These are phyloP conservation scores for Phragmatobia fuliginosa DNA, from an alignment of 2,888 invertebrate species.

Conservation along the genomic window DNA sequence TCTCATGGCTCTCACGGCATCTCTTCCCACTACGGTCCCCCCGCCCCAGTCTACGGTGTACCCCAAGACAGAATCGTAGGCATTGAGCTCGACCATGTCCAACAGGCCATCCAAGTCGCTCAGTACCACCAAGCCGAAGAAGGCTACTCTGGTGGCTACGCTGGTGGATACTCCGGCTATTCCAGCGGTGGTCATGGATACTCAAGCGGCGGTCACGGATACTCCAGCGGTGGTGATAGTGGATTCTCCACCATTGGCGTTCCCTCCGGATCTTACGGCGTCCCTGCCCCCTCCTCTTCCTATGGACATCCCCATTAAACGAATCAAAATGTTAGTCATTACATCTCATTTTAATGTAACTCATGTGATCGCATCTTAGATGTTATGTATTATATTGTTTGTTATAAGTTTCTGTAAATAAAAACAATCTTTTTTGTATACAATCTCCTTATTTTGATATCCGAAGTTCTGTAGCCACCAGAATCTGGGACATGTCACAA, in stretches of 20 bases:
- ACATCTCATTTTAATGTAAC: constrained; percentile 78
- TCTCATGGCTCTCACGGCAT: constrained; percentile 83
- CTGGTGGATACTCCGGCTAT: constrained; percentile 68
- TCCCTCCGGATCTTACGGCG: constrained; percentile 82
- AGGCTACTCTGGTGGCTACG: constrained; percentile 74
- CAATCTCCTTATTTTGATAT: constrained; percentile 41
- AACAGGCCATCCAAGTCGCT: constrained; percentile 95
- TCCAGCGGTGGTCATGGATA: constrained; percentile 53
- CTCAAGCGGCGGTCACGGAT: constrained; percentile 52
- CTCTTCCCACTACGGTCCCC: constrained; percentile 90
- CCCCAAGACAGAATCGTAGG: constrained; percentile 91
- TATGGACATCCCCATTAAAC: constrained; percentile 83
- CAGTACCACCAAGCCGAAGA: constrained; percentile 92
- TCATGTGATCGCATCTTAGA: constrained; percentile 83
- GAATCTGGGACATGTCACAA: constrained; percentile 42
- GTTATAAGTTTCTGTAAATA: constrained; percentile 87
- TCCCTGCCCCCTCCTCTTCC: constrained; percentile 77
- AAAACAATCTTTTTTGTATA: constrained; percentile 73
- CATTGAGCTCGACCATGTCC: constrained; percentile 93
- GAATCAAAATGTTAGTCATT: constrained; percentile 72
- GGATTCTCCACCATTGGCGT: constrained; percentile 80
- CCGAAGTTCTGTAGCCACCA: constrained; percentile 47
- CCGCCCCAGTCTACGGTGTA: constrained; percentile 90
- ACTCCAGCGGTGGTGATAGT: constrained; percentile 63
- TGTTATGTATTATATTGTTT: constrained; percentile 78